Evolutionary conservation across 1,140 invertebrate species (phyloP).

Genomic region (Eufriesea mexicana): DNA sequence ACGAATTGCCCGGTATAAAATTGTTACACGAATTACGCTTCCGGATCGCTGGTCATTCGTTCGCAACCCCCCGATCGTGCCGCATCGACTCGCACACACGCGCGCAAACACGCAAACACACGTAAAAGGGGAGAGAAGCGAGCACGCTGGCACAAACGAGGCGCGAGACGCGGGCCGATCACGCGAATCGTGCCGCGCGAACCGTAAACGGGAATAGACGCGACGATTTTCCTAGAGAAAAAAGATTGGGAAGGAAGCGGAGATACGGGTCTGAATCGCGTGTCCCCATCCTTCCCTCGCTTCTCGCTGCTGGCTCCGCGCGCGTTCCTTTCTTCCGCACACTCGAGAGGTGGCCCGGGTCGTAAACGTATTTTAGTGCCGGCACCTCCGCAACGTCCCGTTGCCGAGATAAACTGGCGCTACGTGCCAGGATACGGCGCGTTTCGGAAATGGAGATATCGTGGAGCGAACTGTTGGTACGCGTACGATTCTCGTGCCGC

Average conservation of each 20-base stretch:
- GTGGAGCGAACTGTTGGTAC: neutral
- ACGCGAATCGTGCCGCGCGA: slow-evolving; percentile 11
- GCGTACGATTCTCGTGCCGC: neutral
- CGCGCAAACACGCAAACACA: too few species aligned
- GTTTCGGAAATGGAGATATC: slow-evolving; percentile 6
- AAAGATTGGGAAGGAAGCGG: slow-evolving; percentile 15
- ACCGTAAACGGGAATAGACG: slow-evolving; percentile 42
- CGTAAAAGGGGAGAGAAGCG: neutral
- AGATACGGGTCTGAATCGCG: neutral
- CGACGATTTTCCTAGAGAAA: neutral
- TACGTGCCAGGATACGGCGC: neutral
- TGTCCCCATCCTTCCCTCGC: neutral
- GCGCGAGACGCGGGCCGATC: neutral
- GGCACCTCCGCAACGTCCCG: neutral
- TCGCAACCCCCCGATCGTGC: neutral
- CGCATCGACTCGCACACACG: neutral
- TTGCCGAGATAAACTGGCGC: neutral
- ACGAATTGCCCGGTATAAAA: slow-evolving; percentile 21
- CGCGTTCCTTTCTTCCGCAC: neutral
- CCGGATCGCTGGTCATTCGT: slow-evolving; percentile 39
- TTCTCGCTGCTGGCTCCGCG: neutral
- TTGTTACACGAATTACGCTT: slow-evolving; percentile 42
- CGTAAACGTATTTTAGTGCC: slow-evolving; percentile 25
- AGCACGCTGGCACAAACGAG: neutral
- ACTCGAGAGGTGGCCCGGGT: neutral